Conservation (phyloP, 2,797 vertebrate species). For the Catharus ustulatus region DNA sequence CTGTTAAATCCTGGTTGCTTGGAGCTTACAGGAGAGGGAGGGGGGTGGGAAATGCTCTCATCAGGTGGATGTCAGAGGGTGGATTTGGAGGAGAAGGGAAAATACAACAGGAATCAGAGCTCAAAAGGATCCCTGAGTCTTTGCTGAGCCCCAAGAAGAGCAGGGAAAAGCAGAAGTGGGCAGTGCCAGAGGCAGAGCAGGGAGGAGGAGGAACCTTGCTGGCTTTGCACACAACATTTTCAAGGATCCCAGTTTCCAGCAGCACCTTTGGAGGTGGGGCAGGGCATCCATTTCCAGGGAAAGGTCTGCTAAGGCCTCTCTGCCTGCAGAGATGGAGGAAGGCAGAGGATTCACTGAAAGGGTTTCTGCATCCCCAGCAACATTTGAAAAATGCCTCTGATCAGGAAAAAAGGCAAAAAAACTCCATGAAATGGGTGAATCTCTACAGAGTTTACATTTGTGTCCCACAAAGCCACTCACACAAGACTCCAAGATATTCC, state of each 20-base stretch:
- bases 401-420: background rate
- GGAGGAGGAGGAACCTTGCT: background rate
- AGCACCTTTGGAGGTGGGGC: background rate
- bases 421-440: background rate
- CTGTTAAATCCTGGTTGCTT: background rate
- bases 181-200: background rate
- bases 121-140: background rate
- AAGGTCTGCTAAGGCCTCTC: background rate
- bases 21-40: background rate
- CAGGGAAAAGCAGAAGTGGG: background rate
- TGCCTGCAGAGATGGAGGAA: background rate
- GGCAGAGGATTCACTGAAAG: background rate
- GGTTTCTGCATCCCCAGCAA: background rate
- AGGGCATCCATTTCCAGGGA: background rate
- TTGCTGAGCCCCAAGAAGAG: background rate
- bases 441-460: fast-evolving
- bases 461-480: background rate
- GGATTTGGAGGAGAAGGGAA: background rate
- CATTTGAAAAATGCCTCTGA: conserved; percentile 5
- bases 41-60: background rate
- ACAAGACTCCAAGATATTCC: background rate
- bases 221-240: background rate
- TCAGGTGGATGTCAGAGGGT: background rate
- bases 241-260: background rate
- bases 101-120: background rate